A percentile compares a stretch with the other conserved stretches of the same genome.
Evolutionary conservation across 2,797 vertebrate genomes (phyloP).

Genomic region (Poecilia picta): DNA sequence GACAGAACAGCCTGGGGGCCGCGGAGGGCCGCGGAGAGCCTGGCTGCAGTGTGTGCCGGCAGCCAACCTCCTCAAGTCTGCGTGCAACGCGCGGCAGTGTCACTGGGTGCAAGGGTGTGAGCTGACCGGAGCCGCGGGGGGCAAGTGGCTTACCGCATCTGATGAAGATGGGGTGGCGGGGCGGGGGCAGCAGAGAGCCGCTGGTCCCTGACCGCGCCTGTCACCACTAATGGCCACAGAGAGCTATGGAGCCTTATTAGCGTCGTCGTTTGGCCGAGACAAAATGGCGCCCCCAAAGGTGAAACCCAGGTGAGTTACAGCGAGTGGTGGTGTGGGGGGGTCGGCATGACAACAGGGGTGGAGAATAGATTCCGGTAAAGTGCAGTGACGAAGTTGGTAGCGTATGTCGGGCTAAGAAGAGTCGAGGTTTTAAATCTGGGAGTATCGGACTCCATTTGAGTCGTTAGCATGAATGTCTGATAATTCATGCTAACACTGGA

Average conservation of each 20-base stretch:
- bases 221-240: conserved; percentile 79
- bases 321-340: conserved; percentile 11
- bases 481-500: no score
- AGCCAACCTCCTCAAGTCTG: conserved; percentile 40
- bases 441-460: conserved; percentile 60
- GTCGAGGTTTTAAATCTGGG: conserved; percentile 66
- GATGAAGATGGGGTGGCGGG: conserved; percentile 57
- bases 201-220: conserved; percentile 75
- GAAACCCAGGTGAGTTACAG: conserved; percentile 70
- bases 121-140: conserved; percentile 56
- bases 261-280: conserved; percentile 62
- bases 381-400: conserved; percentile 56
- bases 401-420: conserved; percentile 43
- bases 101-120: conserved; percentile 69
- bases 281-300: conserved; percentile 71
- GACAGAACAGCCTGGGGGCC: conserved; percentile 78
- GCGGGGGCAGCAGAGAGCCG: conserved; percentile 71
- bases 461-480: conserved; percentile 66
- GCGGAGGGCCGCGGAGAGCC: conserved; percentile 34
- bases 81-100: conserved; percentile 54
- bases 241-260: conserved; percentile 80
- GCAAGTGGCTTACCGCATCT: conserved; percentile 62
- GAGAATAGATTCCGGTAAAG: conserved; percentile 54
- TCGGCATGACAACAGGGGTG: conserved; percentile 42
- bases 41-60: conserved; percentile 54